phyloP scores from a whole-genome alignment of 2,113 vertebrate genomes.

The Psephotus haematonotus region DNA sequence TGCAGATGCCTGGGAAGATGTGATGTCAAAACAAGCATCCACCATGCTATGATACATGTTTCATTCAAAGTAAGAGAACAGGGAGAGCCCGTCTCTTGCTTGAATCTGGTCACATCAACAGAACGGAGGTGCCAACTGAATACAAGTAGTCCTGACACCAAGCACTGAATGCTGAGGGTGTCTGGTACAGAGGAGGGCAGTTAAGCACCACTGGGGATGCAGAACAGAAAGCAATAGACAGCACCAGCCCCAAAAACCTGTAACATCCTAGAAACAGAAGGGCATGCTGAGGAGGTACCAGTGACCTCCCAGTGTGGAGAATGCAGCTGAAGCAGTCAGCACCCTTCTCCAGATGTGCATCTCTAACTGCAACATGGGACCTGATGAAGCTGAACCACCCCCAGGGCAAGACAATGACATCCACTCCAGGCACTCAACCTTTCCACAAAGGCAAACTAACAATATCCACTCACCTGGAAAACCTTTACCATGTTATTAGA shows the following conservation, averaged over 20 bases:
- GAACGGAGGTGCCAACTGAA: neutral
- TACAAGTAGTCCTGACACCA: rapidly evolving
- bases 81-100: neutral
- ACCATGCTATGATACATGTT: neutral
- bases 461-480: neutral
- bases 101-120: neutral
- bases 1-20: neutral
- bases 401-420: rapidly evolving
- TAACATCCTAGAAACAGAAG: neutral
- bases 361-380: rapidly evolving
- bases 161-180: neutral
- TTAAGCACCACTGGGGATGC: rapidly evolving
- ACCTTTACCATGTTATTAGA: rapidly evolving
- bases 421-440: neutral
- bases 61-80: rapidly evolving
- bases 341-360: neutral
- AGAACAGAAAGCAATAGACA: neutral
- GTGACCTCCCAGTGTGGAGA: rapidly evolving
- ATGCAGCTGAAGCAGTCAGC: neutral
- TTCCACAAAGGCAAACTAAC: neutral
- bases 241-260: neutral
- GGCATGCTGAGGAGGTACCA: neutral
- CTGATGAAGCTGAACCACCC: neutral
- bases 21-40: neutral
- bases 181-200: neutral